phyloP scores from a whole-genome alignment of 1,140 invertebrate genomes.

The Antheraea pernyi region DNA sequence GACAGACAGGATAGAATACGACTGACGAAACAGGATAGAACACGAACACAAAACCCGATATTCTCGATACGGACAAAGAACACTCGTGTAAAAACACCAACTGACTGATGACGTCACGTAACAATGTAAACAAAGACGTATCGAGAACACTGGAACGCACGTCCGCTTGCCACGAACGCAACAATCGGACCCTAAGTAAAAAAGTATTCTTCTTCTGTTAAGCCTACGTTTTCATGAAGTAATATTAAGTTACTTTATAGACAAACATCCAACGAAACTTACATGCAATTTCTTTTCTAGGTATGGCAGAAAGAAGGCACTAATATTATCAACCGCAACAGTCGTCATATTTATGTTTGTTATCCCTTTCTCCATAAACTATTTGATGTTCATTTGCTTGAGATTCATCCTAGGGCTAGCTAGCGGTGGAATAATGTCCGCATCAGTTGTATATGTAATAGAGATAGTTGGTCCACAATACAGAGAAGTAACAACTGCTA shows the following conservation, averaged over 20 bases:
- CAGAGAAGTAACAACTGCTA: conserved; percentile 33
- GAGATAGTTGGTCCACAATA: conserved; percentile 45
- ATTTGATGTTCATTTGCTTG: conserved; percentile 37
- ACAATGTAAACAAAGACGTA: too few species aligned
- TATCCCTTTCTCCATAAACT: conserved; percentile 37
- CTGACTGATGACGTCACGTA: too few species aligned
- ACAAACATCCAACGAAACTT: neutral
- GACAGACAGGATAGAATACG: too few species aligned
- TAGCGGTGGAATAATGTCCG: conserved; percentile 39
- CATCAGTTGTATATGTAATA: conserved; percentile 33
- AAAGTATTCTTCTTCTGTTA: too few species aligned
- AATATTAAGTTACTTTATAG: neutral
- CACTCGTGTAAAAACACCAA: too few species aligned
- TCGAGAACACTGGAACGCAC: too few species aligned
- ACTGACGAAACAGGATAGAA: too few species aligned
- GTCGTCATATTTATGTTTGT: conserved; percentile 39
- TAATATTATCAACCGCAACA: conserved; percentile 31
- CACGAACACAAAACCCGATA: too few species aligned
- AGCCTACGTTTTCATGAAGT: neutral
- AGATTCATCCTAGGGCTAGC: conserved; percentile 43
- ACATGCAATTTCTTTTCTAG: conserved; percentile 30
- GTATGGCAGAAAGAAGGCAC: conserved; percentile 41
- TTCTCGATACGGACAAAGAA: too few species aligned
- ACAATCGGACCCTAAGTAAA: too few species aligned
- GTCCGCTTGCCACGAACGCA: too few species aligned